Evolutionary conservation across 2,888 invertebrate genomes (phyloP), one percentile per base, ranked within the genome.

Genomic region (Ochropleura plecta): DNA sequence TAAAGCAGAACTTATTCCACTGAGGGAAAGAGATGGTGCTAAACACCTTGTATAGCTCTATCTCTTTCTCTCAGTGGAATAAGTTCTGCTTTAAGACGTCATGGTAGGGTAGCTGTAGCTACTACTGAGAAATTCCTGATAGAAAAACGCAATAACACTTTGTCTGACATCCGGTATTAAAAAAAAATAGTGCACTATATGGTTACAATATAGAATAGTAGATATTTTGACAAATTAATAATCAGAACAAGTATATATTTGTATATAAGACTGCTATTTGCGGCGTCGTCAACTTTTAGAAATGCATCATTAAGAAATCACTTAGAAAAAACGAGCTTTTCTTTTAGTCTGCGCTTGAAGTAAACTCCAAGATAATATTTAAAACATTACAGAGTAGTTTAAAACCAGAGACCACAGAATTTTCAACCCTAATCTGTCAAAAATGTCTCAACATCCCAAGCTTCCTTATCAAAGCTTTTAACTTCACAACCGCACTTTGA

Each of bases 401-500:
- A 10, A 46, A 78, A 42, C 46, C 68, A 55, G 9, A 75, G 9
- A 66, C 49, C 49, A 55, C 66, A 53, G 9, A 49, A 60, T 48
- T 59, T 65, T 44, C 30, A 59, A 49, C 7, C 30, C 30, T 51
- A 67, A 57, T 68, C 46, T 70, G 10, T 14, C 14, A 73, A 71
- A 83, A 46, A 59, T 80, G 18, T 70, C 66, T 30, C 74, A 74
- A 81, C 14, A 44, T 42, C 30, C 49, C 40, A 55, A 72, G 57
- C 72, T 68, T 73, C 73, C 60, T 73, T 53, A 76, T 68, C 63
- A 74, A 79, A 44, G 44, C 63, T 81, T 73, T 70, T 70, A 78
- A 72, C 62, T 75, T 40, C 44, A 53, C 42, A 81, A 86, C 79
- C 75, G 79, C 86, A 75, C 71, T 68, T 20, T 48, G 53, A 49